phyloP scores from a whole-genome alignment of 2,888 invertebrate species.

The Eubasilissa splendida region DNA sequence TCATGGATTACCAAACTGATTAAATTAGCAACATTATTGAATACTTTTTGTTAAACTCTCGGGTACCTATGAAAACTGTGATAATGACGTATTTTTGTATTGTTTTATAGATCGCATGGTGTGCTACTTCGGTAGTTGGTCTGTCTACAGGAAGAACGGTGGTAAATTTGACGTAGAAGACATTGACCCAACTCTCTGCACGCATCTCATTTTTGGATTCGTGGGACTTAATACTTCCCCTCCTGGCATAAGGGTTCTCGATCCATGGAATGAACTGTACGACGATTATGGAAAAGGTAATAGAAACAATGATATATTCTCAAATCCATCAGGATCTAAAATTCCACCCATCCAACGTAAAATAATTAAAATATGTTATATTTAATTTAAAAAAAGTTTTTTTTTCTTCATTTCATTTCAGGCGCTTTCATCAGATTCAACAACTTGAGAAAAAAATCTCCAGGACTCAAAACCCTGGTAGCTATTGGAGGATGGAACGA shows the following conservation, averaged over 20 bases:
- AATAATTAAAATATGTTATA: neutral
- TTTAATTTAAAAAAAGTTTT: neutral
- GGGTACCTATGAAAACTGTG: neutral
- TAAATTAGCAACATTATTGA: neutral
- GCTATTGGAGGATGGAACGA: conserved; percentile 83
- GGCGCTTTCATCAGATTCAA: conserved; percentile 73
- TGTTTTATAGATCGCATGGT: conserved; percentile 37
- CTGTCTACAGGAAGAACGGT: conserved; percentile 76
- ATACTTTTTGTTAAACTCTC: neutral
- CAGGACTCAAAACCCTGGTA: conserved; percentile 72
- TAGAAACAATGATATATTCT: neutral
- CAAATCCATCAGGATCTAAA: neutral
- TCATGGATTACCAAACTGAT: too few relatives aligned
- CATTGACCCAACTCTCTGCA: conserved; percentile 80
- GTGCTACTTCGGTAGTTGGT: conserved; percentile 86
- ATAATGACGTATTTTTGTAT: neutral
- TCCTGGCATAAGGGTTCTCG: conserved; percentile 73
- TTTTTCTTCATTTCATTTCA: conserved; percentile 59
- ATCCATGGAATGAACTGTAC: conserved; percentile 76
- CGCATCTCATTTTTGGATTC: conserved; percentile 82
- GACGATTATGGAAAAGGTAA: conserved; percentile 71
- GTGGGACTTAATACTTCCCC: conserved; percentile 73
- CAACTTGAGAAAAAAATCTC: conserved; percentile 70
- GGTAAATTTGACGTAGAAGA: conserved; percentile 79
- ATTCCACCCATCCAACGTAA: neutral